Percentiles rank a stretch among this genome's conserved stretches.
Evolutionary conservation across 1,140 invertebrate species (phyloP).

Genomic region (Leptinotarsa lineolata): DNA sequence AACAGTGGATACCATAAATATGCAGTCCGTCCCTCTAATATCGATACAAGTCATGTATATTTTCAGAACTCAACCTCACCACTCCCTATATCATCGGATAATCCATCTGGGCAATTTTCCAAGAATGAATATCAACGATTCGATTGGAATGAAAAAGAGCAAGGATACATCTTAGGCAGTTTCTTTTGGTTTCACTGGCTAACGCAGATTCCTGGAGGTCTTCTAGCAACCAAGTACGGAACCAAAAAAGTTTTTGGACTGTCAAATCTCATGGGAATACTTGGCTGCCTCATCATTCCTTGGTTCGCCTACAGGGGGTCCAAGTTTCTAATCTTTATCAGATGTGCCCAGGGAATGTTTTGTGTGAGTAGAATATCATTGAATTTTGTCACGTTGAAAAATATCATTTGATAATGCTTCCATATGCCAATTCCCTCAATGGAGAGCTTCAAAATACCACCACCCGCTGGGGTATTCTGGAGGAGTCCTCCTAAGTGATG

Average conservation of each 20-base stretch:
- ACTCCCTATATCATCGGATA: neutral
- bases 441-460: no score
- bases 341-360: conserved; percentile 74
- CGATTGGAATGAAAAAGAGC: conserved; percentile 70
- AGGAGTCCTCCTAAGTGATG: no score
- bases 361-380: conserved; percentile 62
- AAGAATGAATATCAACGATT: conserved; percentile 51
- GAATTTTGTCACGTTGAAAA: neutral
- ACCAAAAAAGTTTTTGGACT: conserved; percentile 73
- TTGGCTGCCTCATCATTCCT: conserved; percentile 75
- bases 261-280: conserved; percentile 68
- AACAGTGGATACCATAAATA: neutral
- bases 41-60: neutral
- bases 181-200: conserved; percentile 79
- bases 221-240: conserved; percentile 71
- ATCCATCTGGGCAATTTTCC: neutral
- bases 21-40: no score
- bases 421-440: no score
- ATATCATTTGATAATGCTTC: no score
- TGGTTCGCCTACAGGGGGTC: conserved; percentile 64
- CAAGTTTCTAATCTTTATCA: conserved; percentile 64
- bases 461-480: no score
- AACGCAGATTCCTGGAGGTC: conserved; percentile 75
- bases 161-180: conserved; percentile 70
- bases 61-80: neutral